Evolutionary conservation across 2,888 invertebrate species (phyloP), one percentile per base, ranked within the genome.

Genomic region (Rotaria magnacalcarata): DNA sequence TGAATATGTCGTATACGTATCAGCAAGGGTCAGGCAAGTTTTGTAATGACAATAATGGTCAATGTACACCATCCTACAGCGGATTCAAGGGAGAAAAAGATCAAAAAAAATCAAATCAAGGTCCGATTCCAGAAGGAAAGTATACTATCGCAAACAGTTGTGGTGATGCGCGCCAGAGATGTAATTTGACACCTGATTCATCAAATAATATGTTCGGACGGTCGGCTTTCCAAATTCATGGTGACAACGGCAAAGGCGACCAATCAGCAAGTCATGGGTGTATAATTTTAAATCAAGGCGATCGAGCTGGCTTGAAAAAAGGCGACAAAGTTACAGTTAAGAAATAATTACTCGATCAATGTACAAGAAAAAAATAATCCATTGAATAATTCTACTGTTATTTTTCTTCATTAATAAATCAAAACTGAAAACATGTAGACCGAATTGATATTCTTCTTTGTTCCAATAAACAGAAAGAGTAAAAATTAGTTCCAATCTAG

Each of bases 261-360:
- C 60, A 60, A n/a, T 60, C 60, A 27, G 60, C 60, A 8, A 60
- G 60, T n/a, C 60, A 60, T 24, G 60, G 60, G n/a, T 60, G 60
- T 60, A 60, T 60, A n/a, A 60, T 60, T 24, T 8, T 60, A n/a
- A 27, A 60, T 27, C 24, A 60, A 60, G 27, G 19, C 1, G 60
- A 27, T 27, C n/a, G 60, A 60, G n/a, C 19, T 19, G 60, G 27
- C 14, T 21, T 60, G 24, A 60, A 60, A 24, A 21, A 21, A 24
- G 60, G n/a, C n/a, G 60, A 60, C n/a, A 24, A 27, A 14, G n/a
- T 60, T 8, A 27, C 14, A 24, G 60, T 60, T 21, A 60, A 54
- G 16, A 54, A 54, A 16, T 54, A 54, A 54, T 16, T 19, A 19
- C 4, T 54, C 52, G 16, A 54, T 54, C 52, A 54, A 54, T 19